Conservation (phyloP, 2,113 vertebrate species). For the Antechinus flavipes region DNA sequence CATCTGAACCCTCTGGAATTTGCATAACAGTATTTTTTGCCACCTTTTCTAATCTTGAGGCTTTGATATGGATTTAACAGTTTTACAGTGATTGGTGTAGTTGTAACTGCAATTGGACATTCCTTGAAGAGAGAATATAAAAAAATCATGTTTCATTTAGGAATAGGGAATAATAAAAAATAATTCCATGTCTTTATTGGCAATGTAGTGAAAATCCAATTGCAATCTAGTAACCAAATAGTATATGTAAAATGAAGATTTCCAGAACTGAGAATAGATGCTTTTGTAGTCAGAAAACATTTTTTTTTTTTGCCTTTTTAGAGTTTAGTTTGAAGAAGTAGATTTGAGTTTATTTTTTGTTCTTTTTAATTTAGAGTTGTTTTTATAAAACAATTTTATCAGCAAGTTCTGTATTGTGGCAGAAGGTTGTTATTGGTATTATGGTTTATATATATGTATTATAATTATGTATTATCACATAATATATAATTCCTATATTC, state of each 20-base stretch:
- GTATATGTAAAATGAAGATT: constrained; percentile 5
- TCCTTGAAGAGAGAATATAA: constrained; percentile 26
- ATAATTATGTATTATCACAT: not conserved
- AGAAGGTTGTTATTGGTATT: constrained; percentile 11
- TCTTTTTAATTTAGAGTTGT: not conserved
- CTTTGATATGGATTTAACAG: constrained; percentile 39
- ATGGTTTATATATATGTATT: not conserved
- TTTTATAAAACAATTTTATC: constrained; percentile 6
- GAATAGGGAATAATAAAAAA: not conserved
- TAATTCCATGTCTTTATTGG: not conserved
- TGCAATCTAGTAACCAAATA: constrained; percentile 3
- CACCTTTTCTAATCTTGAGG: constrained; percentile 37
- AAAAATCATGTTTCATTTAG: constrained; percentile 12
- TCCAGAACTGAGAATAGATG: constrained; percentile 7
- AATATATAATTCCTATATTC: constrained; percentile 4
- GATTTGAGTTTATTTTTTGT: not conserved
- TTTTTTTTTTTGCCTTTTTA: not conserved
- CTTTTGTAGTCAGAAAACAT: not conserved
- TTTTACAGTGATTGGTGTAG: constrained; percentile 42
- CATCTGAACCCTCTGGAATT: constrained; percentile 22
- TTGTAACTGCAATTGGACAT: constrained; percentile 7
- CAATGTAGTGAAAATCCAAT: constrained; percentile 25
- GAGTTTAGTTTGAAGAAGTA: constrained; percentile 4
- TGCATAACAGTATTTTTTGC: constrained; percentile 43
- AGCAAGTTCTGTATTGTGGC: not conserved